phyloP scores from a whole-genome alignment of 2,888 invertebrate species.

The Drosophila subsilvestris region DNA sequence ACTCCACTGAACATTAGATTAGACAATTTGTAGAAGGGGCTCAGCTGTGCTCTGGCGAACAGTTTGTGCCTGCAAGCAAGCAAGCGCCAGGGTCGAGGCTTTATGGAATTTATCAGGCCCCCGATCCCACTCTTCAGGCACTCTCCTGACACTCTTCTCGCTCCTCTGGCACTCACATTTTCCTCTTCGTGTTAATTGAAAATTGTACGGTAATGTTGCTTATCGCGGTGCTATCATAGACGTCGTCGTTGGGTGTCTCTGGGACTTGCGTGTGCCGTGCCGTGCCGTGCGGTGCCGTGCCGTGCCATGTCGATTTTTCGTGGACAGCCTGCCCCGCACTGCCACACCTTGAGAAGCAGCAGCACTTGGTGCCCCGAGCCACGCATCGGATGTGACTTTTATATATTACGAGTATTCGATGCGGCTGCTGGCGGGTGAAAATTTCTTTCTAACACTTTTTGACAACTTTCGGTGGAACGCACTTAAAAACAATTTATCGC shows the following conservation, averaged over 20 bases:
- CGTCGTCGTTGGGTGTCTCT: constrained; percentile 26
- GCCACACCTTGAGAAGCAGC: constrained; percentile 65
- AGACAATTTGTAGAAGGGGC: constrained; percentile 75
- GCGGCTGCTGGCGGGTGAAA: constrained; percentile 56
- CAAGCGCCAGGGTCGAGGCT: constrained; percentile 69
- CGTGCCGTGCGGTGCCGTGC: constrained; percentile 10
- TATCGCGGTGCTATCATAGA: constrained; percentile 74
- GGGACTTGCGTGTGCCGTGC: constrained; percentile 50
- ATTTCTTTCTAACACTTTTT: constrained; percentile 77
- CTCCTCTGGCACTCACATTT: constrained; percentile 68
- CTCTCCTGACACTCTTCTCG: not conserved
- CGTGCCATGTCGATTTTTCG: constrained; percentile 27
- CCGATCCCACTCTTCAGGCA: not conserved
- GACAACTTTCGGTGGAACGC: constrained; percentile 80
- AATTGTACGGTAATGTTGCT: constrained; percentile 83
- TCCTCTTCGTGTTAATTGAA: constrained; percentile 83
- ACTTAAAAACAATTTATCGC: constrained; percentile 80
- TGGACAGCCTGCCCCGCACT: constrained; percentile 46
- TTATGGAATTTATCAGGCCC: constrained; percentile 45
- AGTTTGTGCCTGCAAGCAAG: constrained; percentile 63
- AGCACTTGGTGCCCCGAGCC: constrained; percentile 44
- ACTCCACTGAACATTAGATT: constrained; percentile 59
- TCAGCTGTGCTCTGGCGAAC: constrained; percentile 28
- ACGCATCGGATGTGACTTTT: constrained; percentile 67
- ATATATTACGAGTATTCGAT: constrained; percentile 2